A percentile compares a stretch with the other conserved stretches of the same genome.
These are phyloP conservation scores for Eulemur coronatus DNA, from an alignment of 2,797 vertebrate species.

Conservation along the genomic window DNA sequence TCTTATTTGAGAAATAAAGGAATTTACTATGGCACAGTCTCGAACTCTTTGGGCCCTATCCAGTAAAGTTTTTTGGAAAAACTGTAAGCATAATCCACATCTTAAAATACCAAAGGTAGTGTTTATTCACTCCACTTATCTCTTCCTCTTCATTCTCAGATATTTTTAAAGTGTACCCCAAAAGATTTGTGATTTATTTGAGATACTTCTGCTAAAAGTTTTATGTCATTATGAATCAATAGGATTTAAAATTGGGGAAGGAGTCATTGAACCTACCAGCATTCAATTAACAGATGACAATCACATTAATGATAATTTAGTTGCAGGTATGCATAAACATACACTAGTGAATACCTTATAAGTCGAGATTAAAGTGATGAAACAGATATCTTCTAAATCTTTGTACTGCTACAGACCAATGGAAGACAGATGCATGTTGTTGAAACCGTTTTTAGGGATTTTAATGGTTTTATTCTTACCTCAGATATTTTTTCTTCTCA, in stretches of 20 bases:
- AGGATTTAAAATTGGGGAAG: not conserved
- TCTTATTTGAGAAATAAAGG: not conserved
- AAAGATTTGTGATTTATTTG: not conserved
- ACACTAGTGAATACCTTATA: not conserved
- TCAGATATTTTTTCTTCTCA: not conserved
- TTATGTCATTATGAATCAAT: not conserved
- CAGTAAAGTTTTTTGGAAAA: not conserved
- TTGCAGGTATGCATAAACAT: not conserved
- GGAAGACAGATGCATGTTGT: not conserved
- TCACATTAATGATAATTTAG: not conserved
- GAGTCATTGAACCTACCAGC: not conserved
- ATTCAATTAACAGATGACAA: not conserved
- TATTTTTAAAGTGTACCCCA: not conserved
- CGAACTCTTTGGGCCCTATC: not conserved
- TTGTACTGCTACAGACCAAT: not conserved
- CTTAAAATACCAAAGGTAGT: not conserved
- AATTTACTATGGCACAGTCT: not conserved
- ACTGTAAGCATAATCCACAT: not conserved
- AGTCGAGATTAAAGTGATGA: not conserved
- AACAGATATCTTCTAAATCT: constrained; percentile 1
- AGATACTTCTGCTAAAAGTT: not conserved
- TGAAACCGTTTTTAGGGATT: not conserved
- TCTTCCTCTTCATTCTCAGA: not conserved
- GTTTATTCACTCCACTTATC: not conserved
- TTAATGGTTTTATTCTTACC: not conserved